phyloP scores from a whole-genome alignment of 2,113 vertebrate species.

The Mus pahari region DNA sequence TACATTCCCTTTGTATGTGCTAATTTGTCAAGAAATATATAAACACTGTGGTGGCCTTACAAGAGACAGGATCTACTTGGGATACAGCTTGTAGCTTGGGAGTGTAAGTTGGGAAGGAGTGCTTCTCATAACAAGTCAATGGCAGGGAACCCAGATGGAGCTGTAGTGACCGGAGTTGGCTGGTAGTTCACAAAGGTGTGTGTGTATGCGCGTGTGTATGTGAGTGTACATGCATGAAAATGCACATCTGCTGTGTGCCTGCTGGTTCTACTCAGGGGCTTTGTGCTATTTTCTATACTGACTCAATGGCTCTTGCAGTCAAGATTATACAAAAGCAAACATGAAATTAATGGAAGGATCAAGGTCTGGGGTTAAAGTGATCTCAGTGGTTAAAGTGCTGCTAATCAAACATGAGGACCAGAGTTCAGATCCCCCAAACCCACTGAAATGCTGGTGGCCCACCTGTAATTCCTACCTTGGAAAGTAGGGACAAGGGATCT shows the following conservation, averaged over 20 bases:
- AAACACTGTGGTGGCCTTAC: no score
- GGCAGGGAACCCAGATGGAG: neutral
- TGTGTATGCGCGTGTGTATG: neutral
- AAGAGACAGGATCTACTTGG: neutral
- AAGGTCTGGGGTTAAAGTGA: neutral
- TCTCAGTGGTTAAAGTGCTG: neutral
- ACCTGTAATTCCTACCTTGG: neutral
- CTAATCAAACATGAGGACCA: neutral
- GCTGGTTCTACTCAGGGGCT: accelerated
- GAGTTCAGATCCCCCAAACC: neutral
- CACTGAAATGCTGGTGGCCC: neutral
- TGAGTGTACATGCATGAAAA: no score
- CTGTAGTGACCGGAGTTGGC: accelerated
- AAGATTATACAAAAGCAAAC: neutral
- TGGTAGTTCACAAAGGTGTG: neutral
- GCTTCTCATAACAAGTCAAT: neutral
- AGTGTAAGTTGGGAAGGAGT: no score
- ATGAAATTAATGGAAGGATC: neutral
- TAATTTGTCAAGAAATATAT: neutral
- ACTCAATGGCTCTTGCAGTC: accelerated
- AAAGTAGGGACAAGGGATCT: neutral
- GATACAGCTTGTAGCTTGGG: accelerated
- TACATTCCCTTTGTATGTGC: neutral
- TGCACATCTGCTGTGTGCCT: neutral
- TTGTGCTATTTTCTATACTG: accelerated